These are phyloP conservation scores for Calliphora vicina DNA, from an alignment of 1,140 invertebrate genomes.

Conservation along the genomic window DNA sequence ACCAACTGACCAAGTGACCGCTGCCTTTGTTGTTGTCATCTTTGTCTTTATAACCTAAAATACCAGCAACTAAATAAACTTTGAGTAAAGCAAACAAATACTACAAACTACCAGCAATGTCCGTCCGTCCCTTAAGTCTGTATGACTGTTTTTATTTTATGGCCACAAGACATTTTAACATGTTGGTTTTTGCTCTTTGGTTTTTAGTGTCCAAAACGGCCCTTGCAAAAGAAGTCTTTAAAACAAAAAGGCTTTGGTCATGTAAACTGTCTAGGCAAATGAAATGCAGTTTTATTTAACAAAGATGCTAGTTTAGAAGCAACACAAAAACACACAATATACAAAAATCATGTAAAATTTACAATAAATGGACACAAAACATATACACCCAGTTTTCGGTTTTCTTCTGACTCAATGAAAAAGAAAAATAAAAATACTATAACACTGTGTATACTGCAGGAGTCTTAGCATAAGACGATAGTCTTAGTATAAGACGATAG, in stretches of 20 bases:
- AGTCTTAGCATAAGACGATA: no score
- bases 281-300: neutral
- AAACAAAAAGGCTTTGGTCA: neutral
- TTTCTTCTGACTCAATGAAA: no score
- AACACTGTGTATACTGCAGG: no score
- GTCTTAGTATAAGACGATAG: no score
- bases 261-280: neutral
- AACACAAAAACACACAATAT: no score
- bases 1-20: neutral
- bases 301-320: neutral
- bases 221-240: neutral
- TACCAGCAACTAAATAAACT: neutral
- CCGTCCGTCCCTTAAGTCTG: neutral
- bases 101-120: neutral
- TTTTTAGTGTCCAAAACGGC: neutral
- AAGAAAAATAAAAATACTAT: no score
- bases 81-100: no score
- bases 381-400: no score
- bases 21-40: neutral
- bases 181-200: neutral
- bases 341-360: no score
- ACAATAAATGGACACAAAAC: no score
- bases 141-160: neutral
- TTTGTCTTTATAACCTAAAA: neutral
- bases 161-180: neutral